Conservation (phyloP, 37 sponge, comb jelly and placozoan genomes). For the Geodia barretti region DNA sequence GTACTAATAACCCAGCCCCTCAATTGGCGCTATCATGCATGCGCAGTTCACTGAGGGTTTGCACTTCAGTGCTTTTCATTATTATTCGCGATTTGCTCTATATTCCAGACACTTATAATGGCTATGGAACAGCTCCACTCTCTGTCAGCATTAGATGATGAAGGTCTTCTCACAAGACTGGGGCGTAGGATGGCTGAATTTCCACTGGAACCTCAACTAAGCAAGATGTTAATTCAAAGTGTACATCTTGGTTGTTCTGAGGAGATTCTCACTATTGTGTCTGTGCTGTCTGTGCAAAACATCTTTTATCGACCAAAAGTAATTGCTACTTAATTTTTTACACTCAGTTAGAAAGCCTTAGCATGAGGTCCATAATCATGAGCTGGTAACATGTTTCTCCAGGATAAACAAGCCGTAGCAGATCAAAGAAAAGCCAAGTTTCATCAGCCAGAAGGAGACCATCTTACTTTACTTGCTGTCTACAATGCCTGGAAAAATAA, state of each 20-base stretch:
- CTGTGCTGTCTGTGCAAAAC: constrained; percentile 98
- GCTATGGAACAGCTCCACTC: constrained; percentile 99
- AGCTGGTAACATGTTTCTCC: too few species aligned
- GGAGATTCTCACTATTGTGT: constrained; percentile 93
- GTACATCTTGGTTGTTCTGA: constrained; percentile 97
- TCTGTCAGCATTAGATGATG: constrained; percentile 92
- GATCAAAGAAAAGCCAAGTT: constrained; percentile 97
- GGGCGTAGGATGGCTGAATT: constrained; percentile 98
- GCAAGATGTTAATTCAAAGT: constrained; percentile 94
- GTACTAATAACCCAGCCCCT: not conserved
- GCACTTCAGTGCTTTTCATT: not conserved
- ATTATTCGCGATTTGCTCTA: too few species aligned
- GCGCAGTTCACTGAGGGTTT: not conserved
- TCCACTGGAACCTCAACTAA: constrained; percentile 94
- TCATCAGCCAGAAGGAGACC: constrained; percentile 97
- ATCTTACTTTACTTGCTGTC: constrained; percentile 93
- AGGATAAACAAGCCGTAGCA: constrained; percentile 96
- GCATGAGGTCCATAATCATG: too few species aligned
- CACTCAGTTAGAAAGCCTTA: not conserved
- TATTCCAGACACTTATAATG: constrained; percentile 74
- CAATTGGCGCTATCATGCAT: not conserved
- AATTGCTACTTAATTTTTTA: not conserved
- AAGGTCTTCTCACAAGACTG: constrained; percentile 91
- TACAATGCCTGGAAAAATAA: constrained; percentile 99
- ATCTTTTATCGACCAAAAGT: constrained; percentile 98